Evolutionary conservation across 2,888 invertebrate genomes (phyloP).

Genomic region (Nomada flava): DNA sequence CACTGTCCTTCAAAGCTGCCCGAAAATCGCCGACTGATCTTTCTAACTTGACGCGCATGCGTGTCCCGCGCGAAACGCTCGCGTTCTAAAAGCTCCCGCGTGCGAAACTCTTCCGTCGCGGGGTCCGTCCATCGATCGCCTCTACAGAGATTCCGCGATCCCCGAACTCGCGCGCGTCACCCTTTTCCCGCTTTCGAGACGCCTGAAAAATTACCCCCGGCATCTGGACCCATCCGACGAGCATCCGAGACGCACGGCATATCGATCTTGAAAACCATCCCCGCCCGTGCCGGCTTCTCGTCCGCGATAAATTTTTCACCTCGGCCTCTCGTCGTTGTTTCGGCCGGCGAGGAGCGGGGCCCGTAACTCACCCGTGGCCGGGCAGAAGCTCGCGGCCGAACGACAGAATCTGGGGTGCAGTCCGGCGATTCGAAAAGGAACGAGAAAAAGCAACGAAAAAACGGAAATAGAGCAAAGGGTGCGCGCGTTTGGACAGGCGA

Average conservation of each 20-base stretch:
- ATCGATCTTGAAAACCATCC: constrained; percentile 37
- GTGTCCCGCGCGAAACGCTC: constrained; percentile 54
- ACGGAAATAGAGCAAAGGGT: not conserved
- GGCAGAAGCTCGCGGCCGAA: constrained; percentile 29
- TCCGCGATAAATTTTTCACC: constrained; percentile 61
- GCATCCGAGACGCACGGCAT: constrained; percentile 9
- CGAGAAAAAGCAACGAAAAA: constrained; percentile 3
- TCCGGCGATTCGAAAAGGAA: constrained; percentile 39
- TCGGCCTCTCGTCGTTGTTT: constrained; percentile 21
- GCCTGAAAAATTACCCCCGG: constrained; percentile 28
- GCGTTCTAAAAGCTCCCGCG: not conserved
- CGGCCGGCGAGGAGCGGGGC: constrained; percentile 3
- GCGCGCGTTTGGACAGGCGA: not conserved
- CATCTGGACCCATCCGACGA: constrained; percentile 7
- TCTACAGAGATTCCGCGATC: not conserved
- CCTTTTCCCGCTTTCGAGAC: constrained; percentile 8
- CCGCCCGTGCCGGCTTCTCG: not conserved
- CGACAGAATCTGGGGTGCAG: not conserved
- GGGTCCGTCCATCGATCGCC: not conserved
- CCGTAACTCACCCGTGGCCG: constrained; percentile 42
- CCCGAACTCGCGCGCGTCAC: not conserved
- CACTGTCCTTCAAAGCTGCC: constrained; percentile 41
- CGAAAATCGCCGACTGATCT: constrained; percentile 53
- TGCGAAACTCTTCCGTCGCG: not conserved
- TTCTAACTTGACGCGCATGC: constrained; percentile 39